phyloP scores from a whole-genome alignment of 2,113 vertebrate species.

The Cercopithecus mona region DNA sequence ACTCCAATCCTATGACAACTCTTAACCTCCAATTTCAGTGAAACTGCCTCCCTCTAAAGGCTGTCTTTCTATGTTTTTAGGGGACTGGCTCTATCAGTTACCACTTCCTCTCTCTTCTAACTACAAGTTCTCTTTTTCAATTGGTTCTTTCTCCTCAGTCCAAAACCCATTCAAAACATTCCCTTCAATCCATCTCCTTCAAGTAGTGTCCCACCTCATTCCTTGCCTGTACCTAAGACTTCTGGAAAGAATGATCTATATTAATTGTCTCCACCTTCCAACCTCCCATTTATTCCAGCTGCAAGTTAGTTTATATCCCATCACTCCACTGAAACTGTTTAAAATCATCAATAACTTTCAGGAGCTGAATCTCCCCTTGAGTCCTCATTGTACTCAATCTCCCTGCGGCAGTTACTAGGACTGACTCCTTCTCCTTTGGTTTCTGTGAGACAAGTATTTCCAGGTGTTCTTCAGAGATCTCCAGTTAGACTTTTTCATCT shows the following conservation, averaged over 20 bases:
- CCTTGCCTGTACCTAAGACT: neutral
- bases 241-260: conserved; percentile 29
- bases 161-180: neutral
- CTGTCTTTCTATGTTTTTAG: neutral
- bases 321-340: neutral
- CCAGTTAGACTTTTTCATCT: neutral
- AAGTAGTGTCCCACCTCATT: neutral
- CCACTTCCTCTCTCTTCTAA: neutral
- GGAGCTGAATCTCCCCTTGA: neutral
- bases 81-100: neutral
- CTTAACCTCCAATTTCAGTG: neutral
- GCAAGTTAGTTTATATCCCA: neutral
- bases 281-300: neutral
- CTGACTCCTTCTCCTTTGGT: neutral
- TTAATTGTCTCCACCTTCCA: neutral
- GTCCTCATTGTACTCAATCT: neutral
- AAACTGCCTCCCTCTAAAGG: neutral
- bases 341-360: neutral
- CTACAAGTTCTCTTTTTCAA: neutral
- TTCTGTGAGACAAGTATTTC: neutral
- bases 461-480: neutral
- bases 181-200: neutral
- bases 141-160: neutral
- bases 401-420: neutral
- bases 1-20: neutral